Percentiles rank a stretch among this genome's conserved stretches.
These are phyloP conservation scores for Torymus tubicola DNA, from an alignment of 2,888 invertebrate genomes.

Conservation along the genomic window DNA sequence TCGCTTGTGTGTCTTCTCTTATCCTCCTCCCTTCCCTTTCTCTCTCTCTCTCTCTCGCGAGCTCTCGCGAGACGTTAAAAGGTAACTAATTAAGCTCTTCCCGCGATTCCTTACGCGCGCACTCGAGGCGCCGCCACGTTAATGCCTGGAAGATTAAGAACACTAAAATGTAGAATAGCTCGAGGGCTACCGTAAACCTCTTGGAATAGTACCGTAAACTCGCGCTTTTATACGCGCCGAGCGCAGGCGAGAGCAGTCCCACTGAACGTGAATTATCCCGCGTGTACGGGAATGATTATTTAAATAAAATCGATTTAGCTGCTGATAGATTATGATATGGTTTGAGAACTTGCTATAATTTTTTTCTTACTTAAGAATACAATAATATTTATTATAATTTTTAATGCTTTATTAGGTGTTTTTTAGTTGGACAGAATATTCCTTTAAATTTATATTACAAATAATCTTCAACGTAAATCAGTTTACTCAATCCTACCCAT, in stretches of 20 bases:
- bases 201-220: constrained; percentile 28
- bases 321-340: background rate
- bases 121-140: constrained; percentile 5
- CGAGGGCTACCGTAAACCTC: constrained; percentile 29
- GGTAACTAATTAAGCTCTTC: constrained; percentile 29
- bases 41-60: too few relatives aligned
- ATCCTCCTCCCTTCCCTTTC: too few relatives aligned
- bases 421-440: too few relatives aligned
- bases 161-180: constrained; percentile 45
- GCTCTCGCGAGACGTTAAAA: constrained; percentile 11
- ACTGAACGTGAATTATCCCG: constrained; percentile 2
- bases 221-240: constrained; percentile 19
- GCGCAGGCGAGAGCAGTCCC: background rate
- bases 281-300: background rate
- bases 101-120: constrained; percentile 22
- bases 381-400: too few relatives aligned
- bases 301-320: constrained; percentile 12
- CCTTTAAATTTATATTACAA: too few relatives aligned
- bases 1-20: background rate
- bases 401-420: too few relatives aligned
- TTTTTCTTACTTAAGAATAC: too few relatives aligned
- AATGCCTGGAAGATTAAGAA: constrained; percentile 44
- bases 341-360: too few relatives aligned
- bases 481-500: too few relatives aligned
- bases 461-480: too few relatives aligned